Conservation (phyloP, 2,888 invertebrate genomes). For the Geophilus truncorum region DNA sequence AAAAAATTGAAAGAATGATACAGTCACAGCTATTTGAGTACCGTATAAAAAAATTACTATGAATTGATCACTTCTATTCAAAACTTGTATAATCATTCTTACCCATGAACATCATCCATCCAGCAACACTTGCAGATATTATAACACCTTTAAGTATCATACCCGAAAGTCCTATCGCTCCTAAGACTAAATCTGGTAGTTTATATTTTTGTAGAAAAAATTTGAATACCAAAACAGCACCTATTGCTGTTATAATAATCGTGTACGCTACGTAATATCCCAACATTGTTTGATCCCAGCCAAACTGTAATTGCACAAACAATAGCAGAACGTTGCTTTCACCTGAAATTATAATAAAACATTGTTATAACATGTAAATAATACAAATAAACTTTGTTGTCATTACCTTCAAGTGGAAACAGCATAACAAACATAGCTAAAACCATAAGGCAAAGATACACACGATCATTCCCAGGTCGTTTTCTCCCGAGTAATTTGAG, state of each 20-base stretch:
- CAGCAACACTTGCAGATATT: not conserved
- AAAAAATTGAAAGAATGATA: not conserved
- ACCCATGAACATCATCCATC: not conserved
- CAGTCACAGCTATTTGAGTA: not conserved
- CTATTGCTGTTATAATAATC: not conserved
- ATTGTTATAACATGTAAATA: no score
- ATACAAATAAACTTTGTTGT: no score
- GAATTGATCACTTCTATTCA: no score
- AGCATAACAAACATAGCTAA: not conserved
- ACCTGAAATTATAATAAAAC: no score
- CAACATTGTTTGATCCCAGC: not conserved
- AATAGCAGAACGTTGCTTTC: not conserved
- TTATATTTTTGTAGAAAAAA: not conserved
- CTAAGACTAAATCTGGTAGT: not conserved
- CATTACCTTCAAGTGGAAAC: not conserved
- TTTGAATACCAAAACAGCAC: not conserved
- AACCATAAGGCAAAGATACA: not conserved
- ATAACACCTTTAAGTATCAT: not conserved
- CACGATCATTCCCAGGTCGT: not conserved
- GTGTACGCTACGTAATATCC: not conserved
- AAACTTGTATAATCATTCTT: not conserved
- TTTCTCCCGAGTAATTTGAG: not conserved
- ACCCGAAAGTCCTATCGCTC: not conserved
- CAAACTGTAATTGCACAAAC: not conserved
- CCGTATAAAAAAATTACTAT: no score